Percentiles rank a stretch among this genome's conserved stretches.
Conservation (phyloP, 2,113 vertebrate genomes). For the Raja brachyura region DNA sequence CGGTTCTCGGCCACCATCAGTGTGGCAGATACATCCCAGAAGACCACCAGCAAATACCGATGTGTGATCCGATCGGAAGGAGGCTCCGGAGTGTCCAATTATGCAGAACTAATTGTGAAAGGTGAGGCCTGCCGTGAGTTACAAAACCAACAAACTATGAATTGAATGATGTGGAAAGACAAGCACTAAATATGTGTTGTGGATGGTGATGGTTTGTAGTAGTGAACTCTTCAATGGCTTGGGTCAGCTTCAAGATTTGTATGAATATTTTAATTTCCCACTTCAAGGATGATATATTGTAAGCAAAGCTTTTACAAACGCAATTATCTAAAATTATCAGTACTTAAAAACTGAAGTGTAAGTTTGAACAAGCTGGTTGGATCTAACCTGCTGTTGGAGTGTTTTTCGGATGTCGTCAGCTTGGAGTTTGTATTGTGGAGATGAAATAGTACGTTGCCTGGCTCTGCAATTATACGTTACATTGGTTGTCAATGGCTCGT, state of each 20-base stretch:
- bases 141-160: background rate
- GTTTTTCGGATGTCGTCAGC: background rate
- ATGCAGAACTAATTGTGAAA: conserved; percentile 92
- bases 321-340: background rate
- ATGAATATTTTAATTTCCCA: background rate
- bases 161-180: background rate
- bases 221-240: background rate
- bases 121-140: conserved; percentile 55
- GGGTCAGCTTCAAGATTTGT: background rate
- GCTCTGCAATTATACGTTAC: background rate
- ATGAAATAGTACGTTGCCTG: too few relatives aligned
- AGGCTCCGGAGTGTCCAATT: conserved; percentile 91
- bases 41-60: conserved; percentile 86
- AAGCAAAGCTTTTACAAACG: background rate
- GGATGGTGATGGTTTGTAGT: background rate
- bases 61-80: conserved; percentile 90
- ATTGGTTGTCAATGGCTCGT: background rate
- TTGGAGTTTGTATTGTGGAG: background rate
- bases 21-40: conserved; percentile 81
- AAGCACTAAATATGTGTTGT: background rate
- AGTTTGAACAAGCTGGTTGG: background rate
- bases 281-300: background rate
- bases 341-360: background rate
- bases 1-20: conserved; percentile 88
- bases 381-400: background rate